Conservation (phyloP, 2,797 vertebrate species). For the Falco cherrug region DNA sequence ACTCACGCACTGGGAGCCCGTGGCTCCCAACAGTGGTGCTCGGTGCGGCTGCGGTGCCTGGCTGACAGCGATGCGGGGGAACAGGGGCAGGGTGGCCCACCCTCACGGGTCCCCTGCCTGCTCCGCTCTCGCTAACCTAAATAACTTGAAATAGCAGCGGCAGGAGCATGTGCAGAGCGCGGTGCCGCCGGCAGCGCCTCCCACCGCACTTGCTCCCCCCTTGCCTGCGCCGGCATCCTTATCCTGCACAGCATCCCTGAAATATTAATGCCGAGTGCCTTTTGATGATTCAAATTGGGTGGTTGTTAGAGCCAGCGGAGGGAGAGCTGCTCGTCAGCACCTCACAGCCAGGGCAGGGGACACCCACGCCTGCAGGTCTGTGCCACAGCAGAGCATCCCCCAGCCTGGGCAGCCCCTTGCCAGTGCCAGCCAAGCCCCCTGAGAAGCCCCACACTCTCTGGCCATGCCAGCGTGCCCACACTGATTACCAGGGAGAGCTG, state of each 20-base stretch:
- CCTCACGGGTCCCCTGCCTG: neutral
- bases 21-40: neutral
- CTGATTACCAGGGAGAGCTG: neutral
- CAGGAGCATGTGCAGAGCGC: conserved; percentile 33
- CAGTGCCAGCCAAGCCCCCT: neutral
- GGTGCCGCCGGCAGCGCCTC: neutral
- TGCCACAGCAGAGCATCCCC: neutral
- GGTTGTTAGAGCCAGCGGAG: neutral
- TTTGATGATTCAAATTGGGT: neutral
- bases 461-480: too few relatives aligned
- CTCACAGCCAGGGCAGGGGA: too few relatives aligned
- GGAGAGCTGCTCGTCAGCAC: neutral
- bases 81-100: neutral
- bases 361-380: too few relatives aligned
- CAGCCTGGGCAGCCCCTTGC: neutral
- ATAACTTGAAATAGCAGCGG: neutral
- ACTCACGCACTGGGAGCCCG: neutral
- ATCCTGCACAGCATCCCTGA: neutral
- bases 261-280: neutral
- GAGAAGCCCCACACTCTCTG: neutral
- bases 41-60: fast-evolving
- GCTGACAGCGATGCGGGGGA: neutral
- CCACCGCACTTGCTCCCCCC: neutral
- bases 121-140: conserved; percentile 29
- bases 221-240: neutral